phyloP scores from a whole-genome alignment of 2,888 invertebrate genomes.

The Ophioninae sp. region DNA sequence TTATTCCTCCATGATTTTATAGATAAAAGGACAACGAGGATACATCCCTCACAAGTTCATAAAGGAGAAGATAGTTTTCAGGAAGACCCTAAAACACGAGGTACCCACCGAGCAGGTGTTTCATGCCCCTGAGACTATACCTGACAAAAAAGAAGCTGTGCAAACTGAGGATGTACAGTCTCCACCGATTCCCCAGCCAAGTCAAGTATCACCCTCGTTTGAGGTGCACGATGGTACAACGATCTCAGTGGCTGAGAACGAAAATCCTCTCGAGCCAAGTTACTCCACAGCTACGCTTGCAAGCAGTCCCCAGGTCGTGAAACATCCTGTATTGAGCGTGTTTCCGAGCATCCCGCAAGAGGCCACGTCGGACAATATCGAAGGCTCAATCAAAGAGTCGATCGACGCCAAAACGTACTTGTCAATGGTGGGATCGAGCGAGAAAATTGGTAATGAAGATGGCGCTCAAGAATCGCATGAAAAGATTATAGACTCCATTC shows the following conservation, averaged over 20 bases:
- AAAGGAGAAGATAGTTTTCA: constrained; percentile 83
- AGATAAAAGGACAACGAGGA: constrained; percentile 86
- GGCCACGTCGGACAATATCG: constrained; percentile 24
- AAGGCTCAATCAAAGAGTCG: constrained; percentile 6
- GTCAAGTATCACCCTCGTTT: constrained; percentile 65
- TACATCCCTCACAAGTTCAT: constrained; percentile 85
- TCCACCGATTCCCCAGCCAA: constrained; percentile 15
- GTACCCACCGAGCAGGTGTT: constrained; percentile 80
- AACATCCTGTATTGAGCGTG: constrained; percentile 68
- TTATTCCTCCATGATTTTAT: constrained; percentile 39
- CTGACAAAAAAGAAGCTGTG: background rate
- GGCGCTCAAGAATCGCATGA: background rate
- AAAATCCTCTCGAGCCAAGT: constrained; percentile 58
- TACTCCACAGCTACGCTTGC: constrained; percentile 57
- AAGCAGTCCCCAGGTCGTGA: constrained; percentile 37
- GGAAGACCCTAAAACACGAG: constrained; percentile 78
- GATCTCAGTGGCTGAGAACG: constrained; percentile 74
- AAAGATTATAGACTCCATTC: constrained; percentile 27
- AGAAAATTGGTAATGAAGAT: background rate
- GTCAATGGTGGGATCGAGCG: constrained; percentile 9
- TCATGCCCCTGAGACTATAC: constrained; percentile 10
- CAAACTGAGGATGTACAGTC: background rate
- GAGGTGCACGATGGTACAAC: constrained; percentile 87
- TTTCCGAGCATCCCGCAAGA: constrained; percentile 67
- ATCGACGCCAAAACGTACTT: constrained; percentile 30